Evolutionary conservation across 2,888 invertebrate genomes (phyloP).

Genomic region (Lutraria lutraria): DNA sequence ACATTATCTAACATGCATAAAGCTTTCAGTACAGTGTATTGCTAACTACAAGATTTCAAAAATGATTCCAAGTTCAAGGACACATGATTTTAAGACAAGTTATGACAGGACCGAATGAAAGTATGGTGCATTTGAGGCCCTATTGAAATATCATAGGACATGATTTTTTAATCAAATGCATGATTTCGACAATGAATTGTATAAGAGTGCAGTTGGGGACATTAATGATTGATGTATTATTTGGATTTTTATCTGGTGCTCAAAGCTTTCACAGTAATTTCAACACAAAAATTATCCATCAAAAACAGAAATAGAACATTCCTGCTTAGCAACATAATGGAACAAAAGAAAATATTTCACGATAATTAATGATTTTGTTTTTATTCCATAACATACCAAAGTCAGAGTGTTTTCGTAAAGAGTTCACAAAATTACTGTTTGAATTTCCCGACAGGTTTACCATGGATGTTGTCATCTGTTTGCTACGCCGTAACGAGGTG

Average conservation of each 20-base stretch:
- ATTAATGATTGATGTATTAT: too few species aligned
- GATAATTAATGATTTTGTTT: neutral
- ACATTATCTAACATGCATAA: neutral
- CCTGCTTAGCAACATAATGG: neutral
- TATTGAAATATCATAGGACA: neutral
- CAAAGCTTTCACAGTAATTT: too few species aligned
- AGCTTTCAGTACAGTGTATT: neutral
- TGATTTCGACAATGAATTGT: too few species aligned
- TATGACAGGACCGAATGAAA: neutral
- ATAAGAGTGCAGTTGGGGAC: too few species aligned
- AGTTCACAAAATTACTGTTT: constrained; percentile 70
- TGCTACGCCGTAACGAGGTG: constrained; percentile 79
- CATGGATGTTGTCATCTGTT: constrained; percentile 81
- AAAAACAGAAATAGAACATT: neutral
- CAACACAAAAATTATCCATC: neutral
- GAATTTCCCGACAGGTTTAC: constrained; percentile 79
- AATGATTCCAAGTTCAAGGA: neutral
- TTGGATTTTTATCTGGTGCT: too few species aligned
- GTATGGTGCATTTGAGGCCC: neutral
- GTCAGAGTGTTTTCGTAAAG: constrained; percentile 79
- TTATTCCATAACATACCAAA: constrained; percentile 77
- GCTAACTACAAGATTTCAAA: neutral
- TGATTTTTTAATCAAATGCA: too few species aligned
- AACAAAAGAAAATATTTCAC: neutral
- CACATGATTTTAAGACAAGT: neutral